Percentiles rank a stretch among this genome's conserved stretches.
These are phyloP conservation scores for Apamea crenata DNA, from an alignment of 2,888 invertebrate genomes.

Conservation along the genomic window DNA sequence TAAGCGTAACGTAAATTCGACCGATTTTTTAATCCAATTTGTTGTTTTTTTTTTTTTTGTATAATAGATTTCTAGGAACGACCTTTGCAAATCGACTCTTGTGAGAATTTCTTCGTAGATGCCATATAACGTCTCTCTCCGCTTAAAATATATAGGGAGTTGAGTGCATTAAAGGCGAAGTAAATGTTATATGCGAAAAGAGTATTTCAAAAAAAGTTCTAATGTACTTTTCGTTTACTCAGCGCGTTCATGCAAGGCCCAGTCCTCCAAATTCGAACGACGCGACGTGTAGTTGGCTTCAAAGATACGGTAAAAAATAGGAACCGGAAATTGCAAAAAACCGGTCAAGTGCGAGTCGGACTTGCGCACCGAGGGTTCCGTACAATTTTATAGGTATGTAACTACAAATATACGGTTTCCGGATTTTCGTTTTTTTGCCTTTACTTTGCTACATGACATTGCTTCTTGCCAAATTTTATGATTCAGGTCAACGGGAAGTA, in stretches of 20 bases:
- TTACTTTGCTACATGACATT: too few species aligned
- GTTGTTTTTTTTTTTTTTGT: too few species aligned
- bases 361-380: too few species aligned
- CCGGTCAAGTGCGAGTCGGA: too few species aligned
- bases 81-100: constrained; percentile 28
- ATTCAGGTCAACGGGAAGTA: too few species aligned
- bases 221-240: not conserved
- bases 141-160: constrained; percentile 14
- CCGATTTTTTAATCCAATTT: not conserved
- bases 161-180: too few species aligned
- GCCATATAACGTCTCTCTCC: constrained; percentile 8
- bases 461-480: too few species aligned
- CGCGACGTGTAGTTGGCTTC: not conserved
- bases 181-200: too few species aligned
- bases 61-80: not conserved
- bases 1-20: not conserved
- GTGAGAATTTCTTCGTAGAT: constrained; percentile 30
- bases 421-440: too few species aligned
- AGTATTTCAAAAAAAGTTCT: too few species aligned
- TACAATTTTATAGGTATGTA: too few species aligned
- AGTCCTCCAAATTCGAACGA: not conserved
- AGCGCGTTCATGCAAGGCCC: not conserved
- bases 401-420: too few species aligned
- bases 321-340: not conserved
- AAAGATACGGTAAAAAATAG: not conserved